Base-by-base conservation (phyloP, 2,113 vertebrate species). In the Hiodon alosoides region DNA sequence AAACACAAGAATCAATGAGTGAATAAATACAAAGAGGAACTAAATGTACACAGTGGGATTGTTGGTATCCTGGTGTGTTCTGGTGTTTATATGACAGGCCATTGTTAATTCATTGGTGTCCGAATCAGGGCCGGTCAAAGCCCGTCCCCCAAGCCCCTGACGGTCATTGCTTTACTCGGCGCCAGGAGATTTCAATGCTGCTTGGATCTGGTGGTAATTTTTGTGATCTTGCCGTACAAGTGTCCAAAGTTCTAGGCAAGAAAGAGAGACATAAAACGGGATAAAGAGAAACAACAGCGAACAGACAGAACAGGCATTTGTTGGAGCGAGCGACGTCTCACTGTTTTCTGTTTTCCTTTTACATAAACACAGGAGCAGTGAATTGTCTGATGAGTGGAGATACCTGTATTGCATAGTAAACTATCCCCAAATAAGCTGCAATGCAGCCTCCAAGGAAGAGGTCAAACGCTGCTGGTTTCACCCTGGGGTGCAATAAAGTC, bases 391-490 rank as follows among this genome's bases (percentile, higher is more conserved):
- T 46, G 55, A 67, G 50, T n/a, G 17, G 17, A 54, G n/a, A 61
- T 13, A 92, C 92, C 90, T 91, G 88, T n/a, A 91, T 84, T 46
- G 81, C 72, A 17, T 85, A 90, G 77, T 91, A 91, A 75, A 91
- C 82, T 0, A 92, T 78, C 62, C 85, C 90, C 77, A 92, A 79
- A 79, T 93, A 92, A 4, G 82, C 90, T 10, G 89, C 85, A 31
- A 93, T 91, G 75, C 90, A 89, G 58, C 90, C 88, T 0, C 90
- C 90, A 4, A 93, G 83, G 81, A 92, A 92, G 50, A 92, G 86
- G 79, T 93, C 91, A 70, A 93, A 93, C 0, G 88, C 90, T 4
- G 92, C 90, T 10, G 92, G 91, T 53, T 93, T 92, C 77, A 93
- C 89, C 83, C 92, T 93, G 67, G 31, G 2, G 31, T 31, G 31